Conservation (phyloP, 64 coral and sea anemone genomes). For the Dendronephthya gigantea region DNA sequence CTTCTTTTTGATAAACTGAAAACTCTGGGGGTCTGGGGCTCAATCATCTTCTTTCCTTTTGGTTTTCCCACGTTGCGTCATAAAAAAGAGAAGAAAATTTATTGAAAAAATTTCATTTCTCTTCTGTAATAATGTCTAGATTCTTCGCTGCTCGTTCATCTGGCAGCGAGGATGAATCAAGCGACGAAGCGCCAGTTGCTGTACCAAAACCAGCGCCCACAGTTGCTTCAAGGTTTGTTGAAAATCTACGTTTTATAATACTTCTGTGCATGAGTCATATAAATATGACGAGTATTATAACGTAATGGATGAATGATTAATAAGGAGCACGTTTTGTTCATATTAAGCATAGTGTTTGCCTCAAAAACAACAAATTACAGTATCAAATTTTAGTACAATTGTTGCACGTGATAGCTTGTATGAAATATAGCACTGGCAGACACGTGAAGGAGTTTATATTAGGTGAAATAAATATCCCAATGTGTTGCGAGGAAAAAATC, state of each 20-base stretch:
- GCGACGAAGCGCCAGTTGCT: conserved; percentile 76
- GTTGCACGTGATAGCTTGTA: too few relatives aligned
- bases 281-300: too few relatives aligned
- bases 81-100: background rate
- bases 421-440: too few relatives aligned
- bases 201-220: conserved; percentile 49
- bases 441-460: too few relatives aligned
- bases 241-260: background rate
- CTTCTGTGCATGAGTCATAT: background rate
- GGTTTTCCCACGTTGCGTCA: background rate
- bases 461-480: too few relatives aligned
- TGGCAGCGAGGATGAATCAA: conserved; percentile 64
- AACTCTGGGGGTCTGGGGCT: background rate
- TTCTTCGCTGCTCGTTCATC: conserved; percentile 83
- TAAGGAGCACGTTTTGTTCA: too few relatives aligned
- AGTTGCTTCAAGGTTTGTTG: conserved; percentile 49
- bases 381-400: background rate
- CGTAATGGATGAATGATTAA: too few relatives aligned
- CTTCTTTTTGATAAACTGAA: background rate
- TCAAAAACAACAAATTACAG: background rate
- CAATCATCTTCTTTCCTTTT: background rate
- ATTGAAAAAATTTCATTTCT: background rate
- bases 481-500: too few relatives aligned
- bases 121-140: conserved; percentile 44
- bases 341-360: background rate